These are phyloP conservation scores for Tribolium castaneum DNA, from an alignment of 1,140 invertebrate species.

Conservation along the genomic window DNA sequence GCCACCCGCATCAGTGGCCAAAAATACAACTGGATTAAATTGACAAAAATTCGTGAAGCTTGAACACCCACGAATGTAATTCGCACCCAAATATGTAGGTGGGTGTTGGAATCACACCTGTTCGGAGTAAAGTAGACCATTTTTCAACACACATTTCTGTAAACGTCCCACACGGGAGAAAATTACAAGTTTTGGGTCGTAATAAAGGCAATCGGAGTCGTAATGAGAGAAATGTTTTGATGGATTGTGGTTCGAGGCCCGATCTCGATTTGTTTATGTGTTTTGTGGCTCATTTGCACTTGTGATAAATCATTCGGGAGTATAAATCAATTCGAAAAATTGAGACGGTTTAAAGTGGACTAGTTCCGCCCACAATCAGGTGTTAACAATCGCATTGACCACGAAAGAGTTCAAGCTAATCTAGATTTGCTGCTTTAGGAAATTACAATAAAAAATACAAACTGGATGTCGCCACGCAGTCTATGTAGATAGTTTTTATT, in stretches of 20 bases:
- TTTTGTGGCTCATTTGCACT: not conserved
- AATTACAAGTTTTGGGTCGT: not conserved
- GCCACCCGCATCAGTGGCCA: not conserved
- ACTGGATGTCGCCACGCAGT: no score
- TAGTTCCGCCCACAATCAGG: not conserved
- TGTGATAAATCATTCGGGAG: not conserved
- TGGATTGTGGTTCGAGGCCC: not conserved
- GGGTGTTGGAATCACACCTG: slow-evolving; percentile 20
- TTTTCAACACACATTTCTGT: not conserved
- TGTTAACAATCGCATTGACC: not conserved
- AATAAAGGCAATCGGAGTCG: not conserved
- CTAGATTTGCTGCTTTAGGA: no score
- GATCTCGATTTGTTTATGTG: not conserved
- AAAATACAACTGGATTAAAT: not conserved
- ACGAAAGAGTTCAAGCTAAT: no score
- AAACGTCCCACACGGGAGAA: not conserved
- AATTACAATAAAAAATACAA: no score
- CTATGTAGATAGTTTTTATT: no score
- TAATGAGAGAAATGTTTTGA: not conserved
- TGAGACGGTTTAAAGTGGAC: not conserved
- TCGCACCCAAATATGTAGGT: not conserved
- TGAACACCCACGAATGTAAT: not conserved
- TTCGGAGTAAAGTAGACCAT: slow-evolving; percentile 4
- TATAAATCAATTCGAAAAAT: not conserved
- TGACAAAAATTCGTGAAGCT: not conserved